These are phyloP conservation scores for Muscina levida DNA, from an alignment of 2,888 invertebrate species.

Conservation along the genomic window DNA sequence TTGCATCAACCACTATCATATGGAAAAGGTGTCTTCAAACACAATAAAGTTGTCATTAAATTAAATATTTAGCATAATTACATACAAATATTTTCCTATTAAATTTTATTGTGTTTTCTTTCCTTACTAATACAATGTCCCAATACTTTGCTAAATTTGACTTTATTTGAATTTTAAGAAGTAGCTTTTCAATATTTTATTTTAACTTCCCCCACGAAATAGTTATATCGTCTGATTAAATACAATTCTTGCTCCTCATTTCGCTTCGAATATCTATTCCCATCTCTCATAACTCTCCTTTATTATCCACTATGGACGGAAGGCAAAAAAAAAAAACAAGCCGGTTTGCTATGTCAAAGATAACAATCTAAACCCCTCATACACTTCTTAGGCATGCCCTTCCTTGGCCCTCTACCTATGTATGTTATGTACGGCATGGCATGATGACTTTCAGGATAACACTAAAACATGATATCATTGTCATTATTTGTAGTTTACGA, in stretches of 20 bases:
- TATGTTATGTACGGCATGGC: not conserved
- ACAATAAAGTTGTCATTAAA: no score
- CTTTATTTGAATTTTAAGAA: no score
- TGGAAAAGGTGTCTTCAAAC: no score
- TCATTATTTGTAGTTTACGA: slow-evolving; percentile 59
- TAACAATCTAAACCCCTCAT: slow-evolving; percentile 31
- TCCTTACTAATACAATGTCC: no score
- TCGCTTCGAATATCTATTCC: slow-evolving; percentile 23
- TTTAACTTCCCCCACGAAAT: no score
- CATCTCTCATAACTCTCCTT: slow-evolving; percentile 38
- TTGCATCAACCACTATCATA: no score
- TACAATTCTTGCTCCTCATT: slow-evolving; percentile 31
- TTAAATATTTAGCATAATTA: no score
- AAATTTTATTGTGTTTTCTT: no score
- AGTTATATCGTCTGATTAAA: not conserved
- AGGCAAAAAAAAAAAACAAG: not conserved
- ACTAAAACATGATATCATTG: slow-evolving; percentile 60
- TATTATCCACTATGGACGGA: slow-evolving; percentile 19
- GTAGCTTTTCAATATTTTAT: no score
- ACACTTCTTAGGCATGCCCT: slow-evolving; percentile 1
- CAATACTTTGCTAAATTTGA: no score
- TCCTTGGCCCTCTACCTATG: not conserved
- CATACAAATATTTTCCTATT: no score
- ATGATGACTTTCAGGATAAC: slow-evolving; percentile 11
- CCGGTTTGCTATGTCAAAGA: slow-evolving; percentile 26